Base-by-base conservation (phyloP, 2,888 invertebrate genomes). In the Julus scanicus region DNA sequence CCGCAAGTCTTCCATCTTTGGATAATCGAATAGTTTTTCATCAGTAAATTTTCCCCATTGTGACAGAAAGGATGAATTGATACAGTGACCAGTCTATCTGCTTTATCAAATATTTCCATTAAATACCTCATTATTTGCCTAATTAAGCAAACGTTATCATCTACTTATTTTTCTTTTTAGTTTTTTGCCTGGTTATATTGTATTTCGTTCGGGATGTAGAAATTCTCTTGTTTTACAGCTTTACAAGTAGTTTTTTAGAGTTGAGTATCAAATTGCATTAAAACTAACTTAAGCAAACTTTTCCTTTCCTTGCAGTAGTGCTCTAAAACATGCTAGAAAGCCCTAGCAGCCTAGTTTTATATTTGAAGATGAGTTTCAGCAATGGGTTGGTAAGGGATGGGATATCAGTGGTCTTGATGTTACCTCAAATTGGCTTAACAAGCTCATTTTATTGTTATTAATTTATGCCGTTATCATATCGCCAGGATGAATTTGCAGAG, bases 401-500 rank as follows among this genome's bases (percentile, higher is more conserved):
- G 57, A 57, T 71, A 71, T 29, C 20, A 71, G 71, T 71, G 71
- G 71, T 71, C 71, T 71, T 71, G 20, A 71, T 71, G 11, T 8
- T 71, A 71, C 71, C 71, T 71, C 71, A 71, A 71, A 4, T 20
- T 63, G 63, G 63, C 63, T n/a, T 20, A 20, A 63, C 63, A 63
- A n/a, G 4, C 63, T 63, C 20, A 71, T 71, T 71, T 71, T 71
- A 71, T 71, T 71, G 71, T 71, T 71, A 71, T 71, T 71, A 71
- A 71, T 71, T 71, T 71, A 71, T 71, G 71, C 29, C 29, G n/a
- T 9, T 29, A 71, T 29, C 29, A 29, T 29, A 29, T 71, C 9
- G 11, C 8, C 71, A 6, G 29, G 29, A n/a, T 29, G 29, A n/a
- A 5, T 71, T 63, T 11, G 5, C 71, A 29, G n/a, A 71, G 29